These are phyloP conservation scores for Hyperoplus lanceolatus DNA, from an alignment of 2,797 vertebrate genomes.

Conservation along the genomic window DNA sequence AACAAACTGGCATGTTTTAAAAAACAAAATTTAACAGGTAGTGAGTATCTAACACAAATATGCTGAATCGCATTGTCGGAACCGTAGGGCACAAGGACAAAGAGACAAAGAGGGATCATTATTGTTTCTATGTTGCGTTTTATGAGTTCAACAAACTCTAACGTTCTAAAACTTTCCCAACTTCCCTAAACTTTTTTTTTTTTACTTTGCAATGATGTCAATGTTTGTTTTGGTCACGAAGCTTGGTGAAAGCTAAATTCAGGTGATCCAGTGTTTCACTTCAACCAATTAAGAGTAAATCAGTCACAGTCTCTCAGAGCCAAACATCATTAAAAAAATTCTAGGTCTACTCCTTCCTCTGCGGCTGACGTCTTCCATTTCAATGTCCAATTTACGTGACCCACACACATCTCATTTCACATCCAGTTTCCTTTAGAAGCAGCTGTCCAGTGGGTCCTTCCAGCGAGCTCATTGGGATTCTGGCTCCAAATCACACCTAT, in stretches of 20 bases:
- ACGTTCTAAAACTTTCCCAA: not conserved
- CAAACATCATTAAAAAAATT: not conserved
- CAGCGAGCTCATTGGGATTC: slow-evolving; percentile 12
- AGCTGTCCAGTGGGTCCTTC: not conserved
- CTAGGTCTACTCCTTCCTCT: not conserved
- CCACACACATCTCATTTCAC: not conserved
- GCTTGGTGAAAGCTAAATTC: no score
- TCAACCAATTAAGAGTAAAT: not conserved
- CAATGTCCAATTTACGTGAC: not conserved
- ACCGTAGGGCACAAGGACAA: not conserved
- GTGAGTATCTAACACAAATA: not conserved
- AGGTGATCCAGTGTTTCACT: not conserved
- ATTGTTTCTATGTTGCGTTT: not conserved
- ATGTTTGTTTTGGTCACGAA: no score
- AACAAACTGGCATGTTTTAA: not conserved
- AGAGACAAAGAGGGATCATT: not conserved
- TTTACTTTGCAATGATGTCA: no score
- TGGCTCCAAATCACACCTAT: slow-evolving; percentile 17
- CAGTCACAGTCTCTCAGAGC: not conserved
- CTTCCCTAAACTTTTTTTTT: no score
- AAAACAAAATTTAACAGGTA: not conserved
- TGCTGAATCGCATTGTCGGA: not conserved
- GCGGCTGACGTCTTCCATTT: not conserved
- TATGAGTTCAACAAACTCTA: not conserved
- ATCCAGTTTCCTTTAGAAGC: not conserved